Percentiles rank a stretch among this genome's conserved stretches.
Evolutionary conservation across 2,113 vertebrate genomes (phyloP).

Genomic region (Dromiciops gliroides): DNA sequence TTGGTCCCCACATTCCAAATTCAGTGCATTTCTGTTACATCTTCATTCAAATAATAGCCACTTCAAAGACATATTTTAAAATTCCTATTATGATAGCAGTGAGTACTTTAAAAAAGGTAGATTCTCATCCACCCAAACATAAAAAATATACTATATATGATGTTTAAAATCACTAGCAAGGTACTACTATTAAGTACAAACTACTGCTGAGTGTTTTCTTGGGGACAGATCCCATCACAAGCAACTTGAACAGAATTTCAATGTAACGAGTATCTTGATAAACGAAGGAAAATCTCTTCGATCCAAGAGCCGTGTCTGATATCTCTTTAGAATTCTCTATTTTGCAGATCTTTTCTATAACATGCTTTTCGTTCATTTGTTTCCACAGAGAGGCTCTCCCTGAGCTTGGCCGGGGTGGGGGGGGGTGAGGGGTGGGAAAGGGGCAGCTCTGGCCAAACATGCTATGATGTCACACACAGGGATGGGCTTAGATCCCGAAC

Average conservation of each 20-base stretch:
- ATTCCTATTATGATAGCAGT: slow-evolving; percentile 1
- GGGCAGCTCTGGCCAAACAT: not conserved
- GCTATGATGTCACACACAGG: not conserved
- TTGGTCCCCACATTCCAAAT: not conserved
- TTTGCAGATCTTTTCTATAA: not conserved
- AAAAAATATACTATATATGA: not conserved
- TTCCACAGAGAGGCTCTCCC: not conserved
- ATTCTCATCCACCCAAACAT: not conserved
- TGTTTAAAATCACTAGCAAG: not conserved
- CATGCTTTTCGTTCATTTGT: not conserved
- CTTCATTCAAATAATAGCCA: not conserved
- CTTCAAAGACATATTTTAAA: not conserved
- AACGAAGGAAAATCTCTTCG: not conserved
- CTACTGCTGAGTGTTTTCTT: not conserved
- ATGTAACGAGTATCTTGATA: not conserved
- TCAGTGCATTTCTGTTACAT: not conserved
- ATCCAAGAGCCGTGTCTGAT: not conserved
- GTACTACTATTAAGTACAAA: not conserved
- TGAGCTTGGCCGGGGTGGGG: not conserved
- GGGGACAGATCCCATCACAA: not conserved
- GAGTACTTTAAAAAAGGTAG: slow-evolving; percentile 1
- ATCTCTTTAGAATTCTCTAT: not conserved
- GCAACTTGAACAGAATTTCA: slow-evolving; percentile 11
- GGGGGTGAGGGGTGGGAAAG: not conserved
- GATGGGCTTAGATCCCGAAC: not conserved